A percentile compares a stretch with the other conserved stretches of the same genome.
These are phyloP conservation scores for Leptinotarsa lineolata DNA, from an alignment of 1,140 invertebrate genomes.

Conservation along the genomic window DNA sequence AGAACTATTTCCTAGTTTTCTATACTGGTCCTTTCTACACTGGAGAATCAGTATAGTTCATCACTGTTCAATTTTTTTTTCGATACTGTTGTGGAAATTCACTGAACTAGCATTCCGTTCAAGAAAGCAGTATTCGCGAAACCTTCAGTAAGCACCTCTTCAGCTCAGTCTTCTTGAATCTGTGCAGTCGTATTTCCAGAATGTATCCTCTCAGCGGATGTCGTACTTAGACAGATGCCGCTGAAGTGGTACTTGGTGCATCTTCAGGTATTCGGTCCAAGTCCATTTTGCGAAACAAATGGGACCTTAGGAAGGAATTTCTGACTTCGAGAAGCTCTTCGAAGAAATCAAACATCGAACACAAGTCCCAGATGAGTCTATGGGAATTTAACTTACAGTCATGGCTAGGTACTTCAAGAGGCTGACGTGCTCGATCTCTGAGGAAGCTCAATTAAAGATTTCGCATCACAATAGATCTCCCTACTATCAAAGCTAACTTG, in stretches of 20 bases:
- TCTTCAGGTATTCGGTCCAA: neutral
- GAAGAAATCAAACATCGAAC: slow-evolving; percentile 46
- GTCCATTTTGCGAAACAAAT: slow-evolving; percentile 15
- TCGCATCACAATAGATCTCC: slow-evolving; percentile 23
- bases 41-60: too few relatives aligned
- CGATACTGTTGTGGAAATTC: too few relatives aligned
- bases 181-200: neutral
- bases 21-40: too few relatives aligned
- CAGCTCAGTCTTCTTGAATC: neutral
- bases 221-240: neutral
- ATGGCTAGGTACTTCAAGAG: slow-evolving; percentile 46
- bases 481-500: slow-evolving; percentile 32
- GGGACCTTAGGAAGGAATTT: slow-evolving; percentile 39
- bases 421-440: slow-evolving; percentile 27
- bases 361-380: slow-evolving; percentile 48
- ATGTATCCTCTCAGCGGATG: neutral
- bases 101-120: too few relatives aligned
- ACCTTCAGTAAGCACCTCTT: neutral
- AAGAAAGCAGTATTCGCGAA: neutral
- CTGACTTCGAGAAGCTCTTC: slow-evolving; percentile 38
- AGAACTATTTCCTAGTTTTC: too few relatives aligned
- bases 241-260: neutral
- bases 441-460: slow-evolving; percentile 24
- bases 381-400: slow-evolving; percentile 47
- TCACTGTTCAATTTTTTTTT: too few relatives aligned